phyloP scores from a whole-genome alignment of 2,888 invertebrate species.

The Tetrapedia diversipes region DNA sequence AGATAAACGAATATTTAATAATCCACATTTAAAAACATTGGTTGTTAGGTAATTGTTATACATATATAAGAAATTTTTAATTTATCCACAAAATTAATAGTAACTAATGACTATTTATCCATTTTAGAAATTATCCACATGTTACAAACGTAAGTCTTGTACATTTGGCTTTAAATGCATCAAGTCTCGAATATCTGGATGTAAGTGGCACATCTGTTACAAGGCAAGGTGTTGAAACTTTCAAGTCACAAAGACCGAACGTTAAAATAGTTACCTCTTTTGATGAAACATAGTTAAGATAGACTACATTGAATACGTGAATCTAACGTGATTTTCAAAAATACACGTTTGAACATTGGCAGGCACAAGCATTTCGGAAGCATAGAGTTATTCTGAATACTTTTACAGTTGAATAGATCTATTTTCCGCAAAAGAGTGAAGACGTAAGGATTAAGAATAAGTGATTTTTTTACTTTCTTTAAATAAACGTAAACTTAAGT shows the following conservation, averaged over 20 bases:
- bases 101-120: slow-evolving; percentile 9
- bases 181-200: slow-evolving; percentile 85
- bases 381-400: slow-evolving; percentile 7
- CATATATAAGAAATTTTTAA: slow-evolving; percentile 3
- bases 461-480: slow-evolving; percentile 37
- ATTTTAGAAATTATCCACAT: slow-evolving; percentile 85
- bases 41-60: slow-evolving; percentile 78
- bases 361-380: slow-evolving; percentile 22
- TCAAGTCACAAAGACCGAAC: slow-evolving; percentile 85
- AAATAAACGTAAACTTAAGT: slow-evolving; percentile 11
- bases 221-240: slow-evolving; percentile 85
- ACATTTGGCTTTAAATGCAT: slow-evolving; percentile 86
- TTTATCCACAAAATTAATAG: background rate
- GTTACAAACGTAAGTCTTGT: slow-evolving; percentile 87
- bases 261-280: slow-evolving; percentile 79
- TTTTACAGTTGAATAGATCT: slow-evolving; percentile 34
- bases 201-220: slow-evolving; percentile 88
- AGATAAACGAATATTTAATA: slow-evolving; percentile 74
- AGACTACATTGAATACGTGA: slow-evolving; percentile 28
- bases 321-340: slow-evolving; percentile 22
- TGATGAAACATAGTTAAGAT: slow-evolving; percentile 65
- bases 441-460: slow-evolving; percentile 27
- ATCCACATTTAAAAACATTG: slow-evolving; percentile 78
- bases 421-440: slow-evolving; percentile 34
- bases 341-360: slow-evolving; percentile 13